Evolutionary conservation across 1,140 invertebrate species (phyloP), one percentile per base, ranked within the genome.

Genomic region (Limonius californicus): DNA sequence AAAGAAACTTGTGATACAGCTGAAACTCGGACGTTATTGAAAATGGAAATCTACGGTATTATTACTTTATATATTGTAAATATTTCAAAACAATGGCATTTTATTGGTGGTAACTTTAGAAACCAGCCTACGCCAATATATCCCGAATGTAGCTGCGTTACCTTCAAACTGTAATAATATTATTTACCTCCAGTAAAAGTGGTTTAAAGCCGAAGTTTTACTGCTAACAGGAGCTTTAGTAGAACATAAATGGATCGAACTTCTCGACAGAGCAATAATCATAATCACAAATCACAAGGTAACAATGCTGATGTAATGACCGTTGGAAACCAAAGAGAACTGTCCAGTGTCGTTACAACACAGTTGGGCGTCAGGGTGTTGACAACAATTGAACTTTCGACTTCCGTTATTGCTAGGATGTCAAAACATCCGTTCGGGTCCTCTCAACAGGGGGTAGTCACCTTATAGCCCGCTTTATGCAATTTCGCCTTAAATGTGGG

Each of bases 361-460:
- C 45, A 21, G 45, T 19, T 50, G 45, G 45, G 16, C 14, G 16
- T 50, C n/a, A 50, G 45, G 20, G 45, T 50, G 45, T 50, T 50
- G 45, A 50, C 45, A 50, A 50, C 45, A 50, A 50, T 50, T 19
- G 45, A 50, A 50, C 45, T 50, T 50, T 50, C 45, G 45, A 50
- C 20, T 50, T 50, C 45, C 45, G 45, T 50, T 50, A 50, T 50
- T 19, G 45, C 45, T 12, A 19, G 2, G 45, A 18, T 50, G 45
- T 50, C 45, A 50, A 50, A 50, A 50, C 45, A 50, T 50, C 45
- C 45, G 45, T 50, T 8, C 45, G n/a, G 8, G 19, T 50, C 16
- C 20, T 18, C 45, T 2, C 45, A 19, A 2, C 45, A 50, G 4
- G 45, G 19, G 45, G 45, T 21, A 15, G 4, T 50, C 45, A 50